Base-by-base conservation (phyloP, 2,888 invertebrate genomes). In the Pedicia rivosa region DNA sequence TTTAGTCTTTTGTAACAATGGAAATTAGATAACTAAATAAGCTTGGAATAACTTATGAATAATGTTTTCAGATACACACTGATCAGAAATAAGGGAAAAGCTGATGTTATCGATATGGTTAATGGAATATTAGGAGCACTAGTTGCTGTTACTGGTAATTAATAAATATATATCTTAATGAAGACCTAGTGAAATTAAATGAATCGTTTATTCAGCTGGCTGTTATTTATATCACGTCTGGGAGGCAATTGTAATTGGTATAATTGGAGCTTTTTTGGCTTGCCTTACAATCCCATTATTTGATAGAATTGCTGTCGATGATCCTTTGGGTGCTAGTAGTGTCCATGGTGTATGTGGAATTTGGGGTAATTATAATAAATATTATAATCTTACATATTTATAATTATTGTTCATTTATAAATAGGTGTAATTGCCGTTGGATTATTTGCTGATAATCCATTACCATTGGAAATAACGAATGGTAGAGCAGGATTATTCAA, bases 341-440 rank as follows among this genome's bases (percentile, higher is more conserved):
- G 90, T 90, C 2, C 90, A 91, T 52, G 90, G 88, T 45, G 67
- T 74, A 10, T 70, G 74, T 35, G 78, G 78, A 0, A 65, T 78
- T 36, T 78, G 78, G 78, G 78, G 74, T 72, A 49, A 59, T n/a
- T n/a, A n/a, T n/a, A n/a, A n/a, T n/a, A n/a, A n/a, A n/a, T n/a
- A n/a, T n/a, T n/a, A n/a, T n/a, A n/a, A n/a, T n/a, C n/a, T n/a
- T n/a, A n/a, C n/a, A n/a, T n/a, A n/a, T n/a, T n/a, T n/a, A n/a
- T n/a, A n/a, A n/a, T n/a, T n/a, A n/a, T n/a, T n/a, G n/a, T n/a
- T n/a, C n/a, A n/a, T n/a, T n/a, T n/a, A n/a, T n/a, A n/a, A n/a
- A n/a, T n/a, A 87, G 86, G 91, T 72, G 76, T 88, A 13, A 41
- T 88, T 12, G 83, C 88, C 0, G 86, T 91, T 2, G 91, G 92